A percentile compares a stretch with the other conserved stretches of the same genome.
phyloP scores from a whole-genome alignment of 2,113 vertebrate genomes.

The Sebastes schlegelii region DNA sequence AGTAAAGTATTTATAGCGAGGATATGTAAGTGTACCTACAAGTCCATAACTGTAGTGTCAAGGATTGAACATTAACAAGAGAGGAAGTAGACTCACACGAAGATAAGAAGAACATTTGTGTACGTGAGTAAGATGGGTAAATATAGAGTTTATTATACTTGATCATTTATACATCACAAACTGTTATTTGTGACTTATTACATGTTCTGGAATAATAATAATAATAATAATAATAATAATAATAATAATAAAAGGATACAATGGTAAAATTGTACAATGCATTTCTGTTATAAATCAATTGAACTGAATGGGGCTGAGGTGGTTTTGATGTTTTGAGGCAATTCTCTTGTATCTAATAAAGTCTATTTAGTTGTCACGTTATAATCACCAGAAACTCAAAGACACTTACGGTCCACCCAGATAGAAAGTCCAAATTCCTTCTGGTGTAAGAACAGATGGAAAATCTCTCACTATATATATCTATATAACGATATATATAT shows the following conservation, averaged over 20 bases:
- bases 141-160: constrained; percentile 86
- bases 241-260: constrained; percentile 71
- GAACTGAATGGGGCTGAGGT: constrained; percentile 55
- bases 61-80: constrained; percentile 42
- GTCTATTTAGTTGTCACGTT: constrained; percentile 52
- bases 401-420: constrained; percentile 64
- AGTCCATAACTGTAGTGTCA: constrained; percentile 56
- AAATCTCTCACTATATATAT: constrained; percentile 4
- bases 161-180: constrained; percentile 85
- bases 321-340: constrained; percentile 67
- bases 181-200: constrained; percentile 80
- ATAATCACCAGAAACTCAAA: constrained; percentile 61
- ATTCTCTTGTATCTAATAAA: constrained; percentile 53
- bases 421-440: constrained; percentile 57
- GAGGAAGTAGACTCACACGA: constrained; percentile 60
- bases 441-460: constrained; percentile 40
- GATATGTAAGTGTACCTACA: constrained; percentile 41
- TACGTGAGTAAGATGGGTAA: constrained; percentile 80
- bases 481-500: constrained; percentile 41
- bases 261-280: constrained; percentile 80
- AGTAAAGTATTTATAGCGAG: constrained; percentile 47
- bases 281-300: constrained; percentile 68
- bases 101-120: constrained; percentile 72
- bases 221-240: constrained; percentile 46
- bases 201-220: constrained; percentile 74